These are phyloP conservation scores for Otus sunia DNA, from an alignment of 2,113 vertebrate genomes.

Conservation along the genomic window DNA sequence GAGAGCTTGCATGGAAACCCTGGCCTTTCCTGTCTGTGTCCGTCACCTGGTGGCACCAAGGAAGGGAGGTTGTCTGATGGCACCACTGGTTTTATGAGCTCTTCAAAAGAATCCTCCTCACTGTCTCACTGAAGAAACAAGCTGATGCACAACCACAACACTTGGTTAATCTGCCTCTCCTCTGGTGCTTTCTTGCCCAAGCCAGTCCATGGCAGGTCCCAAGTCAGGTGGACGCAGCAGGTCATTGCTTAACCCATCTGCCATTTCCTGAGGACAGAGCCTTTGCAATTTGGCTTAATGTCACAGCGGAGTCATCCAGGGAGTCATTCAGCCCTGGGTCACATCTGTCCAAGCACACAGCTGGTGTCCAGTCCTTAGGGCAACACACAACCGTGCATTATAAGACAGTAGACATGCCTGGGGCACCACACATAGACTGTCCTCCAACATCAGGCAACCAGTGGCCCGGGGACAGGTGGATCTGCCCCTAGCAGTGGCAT, in stretches of 20 bases:
- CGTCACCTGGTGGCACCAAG: not conserved
- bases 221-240: not conserved
- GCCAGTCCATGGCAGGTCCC: not conserved
- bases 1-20: not conserved
- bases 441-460: not conserved
- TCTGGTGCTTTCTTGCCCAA: not conserved
- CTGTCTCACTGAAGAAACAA: not conserved
- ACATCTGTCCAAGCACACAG: not conserved
- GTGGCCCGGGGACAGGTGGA: fast-evolving
- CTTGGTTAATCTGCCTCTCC: not conserved
- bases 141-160: not conserved
- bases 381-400: not conserved
- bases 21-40: not conserved
- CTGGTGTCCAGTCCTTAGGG: not conserved
- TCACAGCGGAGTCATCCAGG: not conserved
- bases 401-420: not conserved
- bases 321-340: not conserved
- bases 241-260: not conserved
- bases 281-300: not conserved
- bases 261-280: not conserved
- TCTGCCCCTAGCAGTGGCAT: not conserved
- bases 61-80: fast-evolving
- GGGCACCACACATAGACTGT: not conserved
- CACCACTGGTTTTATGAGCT: not conserved
- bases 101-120: not conserved